phyloP scores from a whole-genome alignment of 2,888 invertebrate species.

The Yponomeuta sedellus region DNA sequence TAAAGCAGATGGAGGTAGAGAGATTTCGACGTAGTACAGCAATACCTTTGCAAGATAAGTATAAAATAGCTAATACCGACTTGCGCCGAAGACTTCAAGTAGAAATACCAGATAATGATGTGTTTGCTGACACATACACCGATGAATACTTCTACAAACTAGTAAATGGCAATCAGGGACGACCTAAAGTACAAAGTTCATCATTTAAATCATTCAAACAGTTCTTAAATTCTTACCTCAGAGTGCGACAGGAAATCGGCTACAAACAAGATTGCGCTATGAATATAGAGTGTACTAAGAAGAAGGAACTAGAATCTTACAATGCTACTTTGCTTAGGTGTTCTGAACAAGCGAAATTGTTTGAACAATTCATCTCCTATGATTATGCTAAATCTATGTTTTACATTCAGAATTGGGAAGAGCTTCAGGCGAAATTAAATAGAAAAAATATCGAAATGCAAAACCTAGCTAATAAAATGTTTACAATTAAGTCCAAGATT shows the following conservation, averaged over 20 bases:
- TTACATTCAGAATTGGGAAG: conserved; percentile 69
- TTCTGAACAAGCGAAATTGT: conserved; percentile 69
- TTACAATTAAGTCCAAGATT: conserved; percentile 58
- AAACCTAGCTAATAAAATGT: conserved; percentile 51
- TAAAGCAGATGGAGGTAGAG: conserved; percentile 36
- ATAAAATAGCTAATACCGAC: conserved; percentile 43
- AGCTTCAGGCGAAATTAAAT: conserved; percentile 53
- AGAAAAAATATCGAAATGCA: conserved; percentile 59
- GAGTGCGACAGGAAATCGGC: conserved; percentile 48
- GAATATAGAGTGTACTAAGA: conserved; percentile 72
- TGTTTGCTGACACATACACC: conserved; percentile 39
- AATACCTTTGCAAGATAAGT: conserved; percentile 38
- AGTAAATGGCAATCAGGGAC: conserved; percentile 35
- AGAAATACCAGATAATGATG: conserved; percentile 34
- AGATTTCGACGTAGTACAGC: conserved; percentile 33
- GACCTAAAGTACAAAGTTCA: conserved; percentile 35
- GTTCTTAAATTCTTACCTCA: conserved; percentile 35
- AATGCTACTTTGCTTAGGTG: conserved; percentile 62
- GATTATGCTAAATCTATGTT: conserved; percentile 78
- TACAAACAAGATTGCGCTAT: conserved; percentile 63
- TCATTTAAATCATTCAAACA: conserved; percentile 44
- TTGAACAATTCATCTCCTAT: conserved; percentile 77
- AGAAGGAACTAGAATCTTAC: conserved; percentile 70
- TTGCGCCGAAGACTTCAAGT: conserved; percentile 36
- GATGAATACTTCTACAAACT: conserved; percentile 44